Evolutionary conservation across 2,888 invertebrate genomes (phyloP).

Genomic region (Thereva unica): DNA sequence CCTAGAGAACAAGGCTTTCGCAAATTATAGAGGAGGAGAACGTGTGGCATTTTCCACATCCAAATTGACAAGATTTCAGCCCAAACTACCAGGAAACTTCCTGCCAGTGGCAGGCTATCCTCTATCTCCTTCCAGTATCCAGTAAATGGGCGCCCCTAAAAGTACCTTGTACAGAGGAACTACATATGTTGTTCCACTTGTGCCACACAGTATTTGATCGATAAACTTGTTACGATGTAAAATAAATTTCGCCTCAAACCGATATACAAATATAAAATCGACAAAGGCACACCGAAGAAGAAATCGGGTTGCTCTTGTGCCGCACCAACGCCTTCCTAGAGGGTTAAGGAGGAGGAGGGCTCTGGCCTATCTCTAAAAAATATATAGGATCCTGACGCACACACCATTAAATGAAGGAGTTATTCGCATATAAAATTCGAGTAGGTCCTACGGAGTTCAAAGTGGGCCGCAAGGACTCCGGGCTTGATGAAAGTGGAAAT

Average conservation of each 20-base stretch:
- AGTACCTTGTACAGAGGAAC: conserved; percentile 30
- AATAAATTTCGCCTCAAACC: conserved; percentile 27
- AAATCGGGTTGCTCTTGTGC: neutral
- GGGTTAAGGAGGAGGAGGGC: neutral
- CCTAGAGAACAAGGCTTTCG: too few relatives aligned
- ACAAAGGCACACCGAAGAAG: conserved; percentile 20
- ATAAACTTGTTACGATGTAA: conserved; percentile 33
- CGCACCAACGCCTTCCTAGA: too few relatives aligned
- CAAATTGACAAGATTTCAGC: too few relatives aligned
- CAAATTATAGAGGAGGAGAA: too few relatives aligned
- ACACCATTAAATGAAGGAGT: conserved; percentile 16
- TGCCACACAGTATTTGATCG: conserved; percentile 29
- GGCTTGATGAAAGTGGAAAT: neutral
- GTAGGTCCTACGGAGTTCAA: conserved; percentile 22
- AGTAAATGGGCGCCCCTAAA: neutral
- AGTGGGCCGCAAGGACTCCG: conserved; percentile 9
- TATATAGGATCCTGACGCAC: conserved; percentile 1
- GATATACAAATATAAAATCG: conserved; percentile 26
- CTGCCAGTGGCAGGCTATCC: too few relatives aligned
- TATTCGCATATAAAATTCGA: conserved; percentile 26
- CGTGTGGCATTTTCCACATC: too few relatives aligned
- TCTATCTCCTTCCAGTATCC: too few relatives aligned
- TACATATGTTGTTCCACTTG: conserved; percentile 35
- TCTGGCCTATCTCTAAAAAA: neutral
- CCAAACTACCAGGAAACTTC: too few relatives aligned